Evolutionary conservation across 2,113 vertebrate genomes (phyloP), one percentile per base, ranked within the genome.

Genomic region (Telmatochromis brachygnathus): DNA sequence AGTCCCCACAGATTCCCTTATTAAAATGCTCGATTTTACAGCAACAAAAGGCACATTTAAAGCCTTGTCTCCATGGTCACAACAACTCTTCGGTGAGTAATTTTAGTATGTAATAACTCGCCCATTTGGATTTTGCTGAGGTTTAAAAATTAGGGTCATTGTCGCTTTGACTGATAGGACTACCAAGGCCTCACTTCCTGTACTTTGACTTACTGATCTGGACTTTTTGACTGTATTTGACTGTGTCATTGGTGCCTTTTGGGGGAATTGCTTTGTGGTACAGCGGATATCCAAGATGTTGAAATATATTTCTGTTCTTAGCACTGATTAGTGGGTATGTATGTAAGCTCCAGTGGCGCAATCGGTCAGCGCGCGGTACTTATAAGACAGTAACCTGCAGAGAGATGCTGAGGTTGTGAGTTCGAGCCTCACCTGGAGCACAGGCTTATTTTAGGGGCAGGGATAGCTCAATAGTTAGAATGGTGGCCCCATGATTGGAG

Each of bases 371-470:
- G 42, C 3, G 19, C 0, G 2, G 86, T 87, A 84, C 89, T 86
- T 92, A 88, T 89, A 92, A 12, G 70, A 55, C 86, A 92, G 86
- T 89, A 62, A 2, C 68, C 51, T 5, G 82, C 77, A 26, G 62
- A 86, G 84, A 2, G 2, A 87, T 90, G 88, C 81, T 1, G 79
- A 86, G 83, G 85, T 90, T 91, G 89, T 51, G 88, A 91, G 82
- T 83, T 90, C 4, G 2, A 92, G 51, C 75, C 85, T 91, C 86
- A 89, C 84, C 79, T 92, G 82, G 82, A 85, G 87, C 82, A 75
- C 9, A 11, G 9, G 15, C 2, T 0, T 33, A 33, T 11, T 33
- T 62, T 33, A 60, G 15, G 15, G 56, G 56, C 56, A 33, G 56
- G 56, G 9, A 60, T 60, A 60, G 3, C 2, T 33, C 28, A 60